Base-by-base conservation (phyloP, 1,140 invertebrate genomes). In the Riptortus pedestris region DNA sequence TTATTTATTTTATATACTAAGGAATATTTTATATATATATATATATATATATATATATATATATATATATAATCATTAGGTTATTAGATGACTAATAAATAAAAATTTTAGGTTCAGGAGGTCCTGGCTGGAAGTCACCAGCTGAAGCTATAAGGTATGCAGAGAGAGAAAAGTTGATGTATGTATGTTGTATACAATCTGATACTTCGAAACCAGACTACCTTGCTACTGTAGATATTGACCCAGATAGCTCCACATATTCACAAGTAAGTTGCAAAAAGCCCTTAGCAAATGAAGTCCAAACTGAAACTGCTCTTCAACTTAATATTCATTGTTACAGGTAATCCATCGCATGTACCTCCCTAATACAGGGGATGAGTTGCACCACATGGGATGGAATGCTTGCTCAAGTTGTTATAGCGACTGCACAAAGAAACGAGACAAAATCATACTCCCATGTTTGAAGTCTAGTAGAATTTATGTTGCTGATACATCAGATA, bases 381-480 rank as follows among this genome's bases (percentile, higher is more conserved):
- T 98, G 0, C 95, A 98, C 73, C 95, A 98, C 73, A 87, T 84
- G 18, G 95, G 94, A 0, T 98, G 94, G 94, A 98, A 98, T 72
- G 83, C 91, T 9, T 98, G 95, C 73, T 93, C 91, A 67, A 94
- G 91, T 75, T 96, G 93, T 73, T 79, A 85, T 73, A 78, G 79
- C 48, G 83, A 85, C 67, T 70, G 77, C 0, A 76, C 79, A 0
- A 79, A 83, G 12, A 83, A 82, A 64, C 76, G 93, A 29, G 81
- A 92, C 71, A 83, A 86, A 26, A 72, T 98, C 16, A 82, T 98
- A 11, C 71, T 97, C 27, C 94, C 95, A 0, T 80, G 83, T 63
- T 72, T 98, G 0, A 82, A 85, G 67, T 92, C 89, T 3, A 84
- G 89, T 71, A 82, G 91, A 51, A 81, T 98, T 48, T 96, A 96